phyloP scores from a whole-genome alignment of 92 coral and sea anemone species.

The Plumapathes pennacea region DNA sequence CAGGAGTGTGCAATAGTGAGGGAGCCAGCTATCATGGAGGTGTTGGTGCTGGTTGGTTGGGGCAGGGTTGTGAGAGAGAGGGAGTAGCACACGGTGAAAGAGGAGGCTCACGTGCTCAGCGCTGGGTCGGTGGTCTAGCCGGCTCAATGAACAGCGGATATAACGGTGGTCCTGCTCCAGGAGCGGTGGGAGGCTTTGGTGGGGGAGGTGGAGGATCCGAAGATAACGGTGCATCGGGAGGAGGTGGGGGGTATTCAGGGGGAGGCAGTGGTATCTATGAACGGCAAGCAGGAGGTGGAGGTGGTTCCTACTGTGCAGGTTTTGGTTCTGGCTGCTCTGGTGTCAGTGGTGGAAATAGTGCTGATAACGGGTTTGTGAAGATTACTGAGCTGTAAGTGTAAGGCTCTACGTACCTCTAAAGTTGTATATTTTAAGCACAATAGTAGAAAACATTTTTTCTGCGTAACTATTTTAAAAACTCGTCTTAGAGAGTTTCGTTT shows the following conservation, averaged over 20 bases:
- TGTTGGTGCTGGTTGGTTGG: slow-evolving; percentile 65
- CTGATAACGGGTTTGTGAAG: slow-evolving; percentile 40
- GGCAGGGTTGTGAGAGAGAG: slow-evolving; percentile 25
- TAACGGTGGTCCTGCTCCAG: slow-evolving; percentile 71
- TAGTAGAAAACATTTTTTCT: too few relatives aligned
- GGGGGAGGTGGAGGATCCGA: slow-evolving; percentile 65
- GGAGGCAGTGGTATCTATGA: slow-evolving; percentile 55
- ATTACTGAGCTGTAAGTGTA: slow-evolving; percentile 4
- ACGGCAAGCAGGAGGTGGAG: slow-evolving; percentile 66
- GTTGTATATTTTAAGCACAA: too few relatives aligned
- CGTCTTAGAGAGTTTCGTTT: too few relatives aligned
- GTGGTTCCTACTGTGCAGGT: slow-evolving; percentile 49
- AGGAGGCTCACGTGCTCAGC: slow-evolving; percentile 55
- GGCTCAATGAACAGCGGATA: slow-evolving; percentile 57
- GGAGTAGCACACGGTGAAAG: slow-evolving; percentile 30
- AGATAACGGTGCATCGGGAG: slow-evolving; percentile 68
- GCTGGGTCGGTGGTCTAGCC: slow-evolving; percentile 61
- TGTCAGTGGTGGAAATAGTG: slow-evolving; percentile 40
- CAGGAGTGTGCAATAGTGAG: slow-evolving; percentile 43
- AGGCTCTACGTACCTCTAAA: too few relatives aligned
- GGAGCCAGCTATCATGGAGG: slow-evolving; percentile 61
- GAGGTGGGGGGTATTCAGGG: slow-evolving; percentile 64
- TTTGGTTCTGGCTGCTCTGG: slow-evolving; percentile 41
- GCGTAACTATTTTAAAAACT: too few relatives aligned
- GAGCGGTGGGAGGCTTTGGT: slow-evolving; percentile 71